Evolutionary conservation across 2,797 vertebrate genomes (phyloP), one percentile per base, ranked within the genome.

Genomic region (Myiotriccus ornatus): DNA sequence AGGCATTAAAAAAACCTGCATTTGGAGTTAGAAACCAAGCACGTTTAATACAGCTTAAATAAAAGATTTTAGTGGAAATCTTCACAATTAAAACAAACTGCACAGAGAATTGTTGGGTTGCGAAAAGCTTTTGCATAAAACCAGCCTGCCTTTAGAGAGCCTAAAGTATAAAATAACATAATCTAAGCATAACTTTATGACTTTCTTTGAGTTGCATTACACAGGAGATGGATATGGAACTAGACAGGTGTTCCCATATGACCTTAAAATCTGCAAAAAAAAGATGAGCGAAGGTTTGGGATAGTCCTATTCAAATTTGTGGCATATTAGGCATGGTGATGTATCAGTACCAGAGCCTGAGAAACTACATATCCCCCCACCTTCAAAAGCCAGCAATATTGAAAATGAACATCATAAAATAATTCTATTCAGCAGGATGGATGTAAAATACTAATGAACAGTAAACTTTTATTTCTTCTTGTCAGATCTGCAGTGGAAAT

Each of bases 401-500:
- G 50, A 49, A 81, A 84, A 32, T 60, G 1, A 56, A 10, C 73
- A 16, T 28, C 6, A 14, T 37, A 46, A 55, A 78, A 56, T 10
- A 69, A 47, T 67, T 79, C 13, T 53, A 10, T 84, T 76, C 22
- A 62, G 27, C 53, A n/a, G 52, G 68, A 71, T 0, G 0, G 28
- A 24, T 76, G 28, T 17, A 62, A 62, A 69, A 63, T 27, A 18
- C 23, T 79, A 53, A 79, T 71, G 43, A 73, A 41, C 8, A 2
- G 28, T n/a, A 84, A 57, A n/a, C 8, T 87, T 89, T 60, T 37
- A 7, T 80, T 87, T 84, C 41, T 47, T 28, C 3, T 83, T 15
- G 75, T 7, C 96, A 99, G 99, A 99, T 95, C 96, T 99, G 84
- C 99, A 99, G 97, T 99, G 99, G 99, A 99, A 99, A 95, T 98